Evolutionary conservation across 2,888 invertebrate genomes (phyloP), one percentile per base, ranked within the genome.

Genomic region (Lysandra bellargus): DNA sequence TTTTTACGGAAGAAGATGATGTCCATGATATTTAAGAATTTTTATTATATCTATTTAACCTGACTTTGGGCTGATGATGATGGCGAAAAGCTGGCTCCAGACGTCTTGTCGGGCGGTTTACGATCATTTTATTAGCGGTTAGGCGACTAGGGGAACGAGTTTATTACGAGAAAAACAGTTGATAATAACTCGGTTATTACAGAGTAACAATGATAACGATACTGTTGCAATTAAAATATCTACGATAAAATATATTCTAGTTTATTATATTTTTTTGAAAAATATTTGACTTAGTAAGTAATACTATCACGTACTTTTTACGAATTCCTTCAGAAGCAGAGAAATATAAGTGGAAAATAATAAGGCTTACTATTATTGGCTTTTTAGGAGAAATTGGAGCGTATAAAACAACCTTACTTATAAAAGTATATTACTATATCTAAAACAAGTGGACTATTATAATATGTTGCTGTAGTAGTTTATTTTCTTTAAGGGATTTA

Each of bases 151-250:
- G 76, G 76, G 33, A 53, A 53, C 57, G 53, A 76, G 33, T 76
- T 76, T 76, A 76, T 76, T 76, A 76, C 76, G 30, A 76, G 76
- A 76, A 76, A 61, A 57, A 57, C 76, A 30, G 76, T 75, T 44
- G 23, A 44, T 49, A 30, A 30, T 30, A 75, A 44, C 23, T 75
- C 49, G 7, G 23, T 49, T 75, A 44, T 44, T 12, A 49, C 49
- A 4, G 49, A 12, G 12, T 12, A 49, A 75, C 75, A 30, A 9
- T 49, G 75, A 14, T 7, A 76, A 76, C 44, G 4, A 74, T 74
- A n/a, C 37, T n/a, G n/a, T 30, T 53, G 57, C 12, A 6, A 6
- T 49, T 49, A 40, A 40, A 40, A 7, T 73, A 40, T 40, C 17
- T 7, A 73, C 37, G 14, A 40, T 72, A 12, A 17, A 37, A 37